Evolutionary conservation across 2,888 invertebrate species (phyloP).

Genomic region (Microctonus brassicae): DNA sequence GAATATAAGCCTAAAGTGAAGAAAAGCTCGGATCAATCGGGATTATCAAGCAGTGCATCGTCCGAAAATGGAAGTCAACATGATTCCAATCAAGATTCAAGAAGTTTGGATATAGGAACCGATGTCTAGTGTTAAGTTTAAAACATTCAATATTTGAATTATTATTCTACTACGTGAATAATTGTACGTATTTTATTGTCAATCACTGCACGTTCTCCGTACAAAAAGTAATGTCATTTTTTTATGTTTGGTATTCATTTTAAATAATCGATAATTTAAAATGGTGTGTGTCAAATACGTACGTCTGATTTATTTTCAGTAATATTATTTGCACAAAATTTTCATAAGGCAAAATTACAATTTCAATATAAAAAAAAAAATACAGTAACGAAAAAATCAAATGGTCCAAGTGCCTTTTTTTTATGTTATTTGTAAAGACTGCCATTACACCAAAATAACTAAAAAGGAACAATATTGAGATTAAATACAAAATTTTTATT

Average conservation of each 20-base stretch:
- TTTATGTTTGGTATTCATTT: constrained; percentile 29
- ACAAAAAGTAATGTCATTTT: constrained; percentile 38
- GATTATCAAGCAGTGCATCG: constrained; percentile 69
- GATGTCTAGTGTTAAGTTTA: constrained; percentile 63
- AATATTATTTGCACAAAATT: constrained; percentile 42
- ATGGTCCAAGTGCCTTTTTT: constrained; percentile 53
- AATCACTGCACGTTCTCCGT: constrained; percentile 32
- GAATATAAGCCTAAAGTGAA: constrained; percentile 88
- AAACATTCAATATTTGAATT: constrained; percentile 37
- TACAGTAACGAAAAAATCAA: constrained; percentile 46
- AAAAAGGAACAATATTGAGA: constrained; percentile 13
- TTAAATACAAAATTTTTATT: constrained; percentile 11
- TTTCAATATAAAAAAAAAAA: constrained; percentile 30
- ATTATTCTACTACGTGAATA: constrained; percentile 55
- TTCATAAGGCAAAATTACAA: constrained; percentile 29
- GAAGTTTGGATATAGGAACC: constrained; percentile 70
- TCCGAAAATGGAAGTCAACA: constrained; percentile 71
- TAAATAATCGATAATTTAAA: constrained; percentile 30
- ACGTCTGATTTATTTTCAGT: constrained; percentile 20
- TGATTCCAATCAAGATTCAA: constrained; percentile 70
- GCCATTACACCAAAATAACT: constrained; percentile 28
- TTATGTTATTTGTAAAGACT: constrained; percentile 41
- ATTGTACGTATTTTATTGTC: constrained; percentile 53
- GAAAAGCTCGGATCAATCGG: constrained; percentile 69
- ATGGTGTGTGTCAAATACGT: constrained; percentile 57